Evolutionary conservation across 1,140 invertebrate genomes (phyloP).

Genomic region (Drosophila subpulchrella): DNA sequence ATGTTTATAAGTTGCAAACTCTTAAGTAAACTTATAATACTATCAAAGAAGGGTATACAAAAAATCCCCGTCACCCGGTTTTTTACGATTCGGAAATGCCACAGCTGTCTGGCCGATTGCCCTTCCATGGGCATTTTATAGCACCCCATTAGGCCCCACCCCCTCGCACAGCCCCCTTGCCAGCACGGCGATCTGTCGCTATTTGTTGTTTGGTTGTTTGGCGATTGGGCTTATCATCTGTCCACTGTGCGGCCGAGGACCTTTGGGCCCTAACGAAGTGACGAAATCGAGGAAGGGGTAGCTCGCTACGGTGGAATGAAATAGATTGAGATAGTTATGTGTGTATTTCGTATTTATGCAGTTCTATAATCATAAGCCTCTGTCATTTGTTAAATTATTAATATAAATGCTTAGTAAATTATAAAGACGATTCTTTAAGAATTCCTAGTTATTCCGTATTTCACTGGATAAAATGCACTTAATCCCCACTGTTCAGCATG

Average conservation of each 20-base stretch:
- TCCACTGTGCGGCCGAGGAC: constrained; percentile 20
- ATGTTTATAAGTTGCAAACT: neutral
- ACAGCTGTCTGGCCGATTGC: constrained; percentile 37
- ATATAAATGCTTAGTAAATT: no score
- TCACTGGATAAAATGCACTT: no score
- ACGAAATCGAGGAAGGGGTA: constrained; percentile 12
- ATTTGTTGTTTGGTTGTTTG: constrained; percentile 24
- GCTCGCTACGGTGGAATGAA: constrained; percentile 8
- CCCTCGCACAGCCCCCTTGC: no score
- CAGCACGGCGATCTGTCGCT: constrained; percentile 11
- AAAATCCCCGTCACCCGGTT: constrained; percentile 31
- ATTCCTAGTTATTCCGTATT: no score
- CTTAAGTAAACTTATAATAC: neutral
- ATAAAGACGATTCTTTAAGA: no score
- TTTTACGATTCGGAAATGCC: constrained; percentile 34
- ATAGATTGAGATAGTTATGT: neutral
- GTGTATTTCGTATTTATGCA: no score
- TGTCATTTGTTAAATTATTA: no score
- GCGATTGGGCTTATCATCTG: constrained; percentile 37
- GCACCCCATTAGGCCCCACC: constrained; percentile 9
- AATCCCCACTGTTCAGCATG: neutral
- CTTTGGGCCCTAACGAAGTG: constrained; percentile 33
- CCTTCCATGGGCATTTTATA: constrained; percentile 36
- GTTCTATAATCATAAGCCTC: no score
- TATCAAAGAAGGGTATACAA: neutral